phyloP scores from a whole-genome alignment of 1,140 invertebrate species.

The Drosophila repleta region DNA sequence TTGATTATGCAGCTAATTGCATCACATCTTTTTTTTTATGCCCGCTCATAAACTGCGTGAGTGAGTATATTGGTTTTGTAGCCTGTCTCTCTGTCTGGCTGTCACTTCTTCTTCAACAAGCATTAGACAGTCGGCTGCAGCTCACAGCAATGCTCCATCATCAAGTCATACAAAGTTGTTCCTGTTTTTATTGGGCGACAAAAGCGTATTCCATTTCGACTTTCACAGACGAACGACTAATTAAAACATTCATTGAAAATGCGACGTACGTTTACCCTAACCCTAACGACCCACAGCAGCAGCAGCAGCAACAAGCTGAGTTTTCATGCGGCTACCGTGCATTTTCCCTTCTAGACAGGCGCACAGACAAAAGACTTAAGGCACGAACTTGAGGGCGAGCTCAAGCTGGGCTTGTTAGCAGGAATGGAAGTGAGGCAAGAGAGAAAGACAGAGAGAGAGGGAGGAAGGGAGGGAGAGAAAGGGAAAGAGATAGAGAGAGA shows the following conservation, averaged over 20 bases:
- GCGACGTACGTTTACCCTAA: conserved; percentile 5
- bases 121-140: too few relatives aligned
- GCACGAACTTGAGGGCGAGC: conserved; percentile 31
- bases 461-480: too few relatives aligned
- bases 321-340: conserved; percentile 32
- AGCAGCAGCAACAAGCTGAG: conserved; percentile 13
- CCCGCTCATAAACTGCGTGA: too few relatives aligned
- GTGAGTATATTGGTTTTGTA: too few relatives aligned
- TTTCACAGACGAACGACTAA: conserved; percentile 34
- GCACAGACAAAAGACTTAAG: conserved; percentile 44
- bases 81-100: too few relatives aligned
- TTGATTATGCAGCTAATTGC: conserved; percentile 31
- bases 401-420: not conserved
- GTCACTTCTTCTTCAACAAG: too few relatives aligned
- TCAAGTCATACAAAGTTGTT: conserved; percentile 17
- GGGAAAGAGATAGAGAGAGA: too few relatives aligned
- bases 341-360: conserved; percentile 12
- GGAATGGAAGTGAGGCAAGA: not conserved
- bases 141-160: not conserved
- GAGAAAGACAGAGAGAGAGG: not conserved
- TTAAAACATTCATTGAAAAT: conserved; percentile 50
- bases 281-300: not conserved
- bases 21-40: not conserved
- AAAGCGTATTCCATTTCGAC: conserved; percentile 13
- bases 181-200: conserved; percentile 25